Base-by-base conservation (phyloP, 2,888 invertebrate species). In the Cylindroiulus punctatus region DNA sequence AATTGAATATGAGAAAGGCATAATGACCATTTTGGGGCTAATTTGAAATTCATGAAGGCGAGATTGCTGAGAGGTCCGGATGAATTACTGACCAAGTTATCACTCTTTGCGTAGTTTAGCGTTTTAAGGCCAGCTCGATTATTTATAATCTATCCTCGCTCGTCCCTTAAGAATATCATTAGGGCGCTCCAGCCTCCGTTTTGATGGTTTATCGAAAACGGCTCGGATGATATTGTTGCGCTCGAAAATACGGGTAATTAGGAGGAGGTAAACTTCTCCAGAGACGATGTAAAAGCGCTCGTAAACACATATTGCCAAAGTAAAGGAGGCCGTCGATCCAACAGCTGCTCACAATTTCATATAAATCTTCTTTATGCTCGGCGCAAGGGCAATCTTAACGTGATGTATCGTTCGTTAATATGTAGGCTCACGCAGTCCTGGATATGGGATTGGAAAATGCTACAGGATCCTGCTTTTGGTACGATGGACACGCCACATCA, bases 291-390 rank as follows among this genome's bases (percentile, higher is more conserved):
- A 65, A 65, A 65, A 65, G 65, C 22, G 65, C 65, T 65, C 65
- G 65, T 65, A 65, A 65, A 65, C 65, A 65, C 65, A 65, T 65
- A 65, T 65, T 65, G 65, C 65, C 26, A 65, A 65, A 65, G 65
- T 65, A 65, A 65, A 65, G 65, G 65, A 65, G 65, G 65, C 40
- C 40, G 40, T 40, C 5, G 40, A 40, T 40, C 40, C 65, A 65
- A 65, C 65, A 65, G 65, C 65, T 65, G 65, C 65, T 65, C 65
- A 65, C 65, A 65, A 65, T 65, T 65, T 65, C 65, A 65, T 65
- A 65, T 65, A 65, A 65, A 65, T 65, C 65, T 65, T 65, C 26
- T 65, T 65, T 26, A 65, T 65, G 65, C 26, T 65, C 65, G 22
- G 26, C 65, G 26, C 8, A 8, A 10, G 8, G 26, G 65, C 65